Conservation (phyloP, 2,113 vertebrate species). For the Rhombomys opimus region DNA sequence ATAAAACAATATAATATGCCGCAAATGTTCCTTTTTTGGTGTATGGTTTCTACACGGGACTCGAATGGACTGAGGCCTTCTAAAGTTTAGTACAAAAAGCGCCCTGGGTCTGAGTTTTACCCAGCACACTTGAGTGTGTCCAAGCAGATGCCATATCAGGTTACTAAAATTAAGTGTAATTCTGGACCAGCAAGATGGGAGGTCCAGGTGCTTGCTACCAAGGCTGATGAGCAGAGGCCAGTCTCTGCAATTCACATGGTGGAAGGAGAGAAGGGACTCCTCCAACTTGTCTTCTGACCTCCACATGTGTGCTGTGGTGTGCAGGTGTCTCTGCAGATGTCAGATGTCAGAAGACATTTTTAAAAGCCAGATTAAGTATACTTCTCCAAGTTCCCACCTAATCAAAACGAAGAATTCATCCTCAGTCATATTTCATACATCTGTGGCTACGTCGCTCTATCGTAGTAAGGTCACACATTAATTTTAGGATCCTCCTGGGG, state of each 20-base stretch:
- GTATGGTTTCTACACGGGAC: not conserved
- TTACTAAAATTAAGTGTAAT: constrained; percentile 34
- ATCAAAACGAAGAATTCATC: not conserved
- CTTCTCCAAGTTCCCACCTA: not conserved
- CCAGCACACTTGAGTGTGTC: not conserved
- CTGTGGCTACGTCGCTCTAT: not conserved
- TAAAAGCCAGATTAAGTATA: not conserved
- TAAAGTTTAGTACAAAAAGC: not conserved
- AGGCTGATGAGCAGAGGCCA: not conserved
- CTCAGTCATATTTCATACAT: not conserved
- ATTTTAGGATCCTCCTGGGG: not conserved
- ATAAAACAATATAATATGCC: not conserved
- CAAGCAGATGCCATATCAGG: not conserved
- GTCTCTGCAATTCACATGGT: too few species aligned
- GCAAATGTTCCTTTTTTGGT: not conserved
- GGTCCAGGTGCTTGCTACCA: not conserved
- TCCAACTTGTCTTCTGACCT: not conserved
- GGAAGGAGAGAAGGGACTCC: not conserved
- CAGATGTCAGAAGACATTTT: not conserved
- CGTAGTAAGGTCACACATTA: not conserved
- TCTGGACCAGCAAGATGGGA: not conserved
- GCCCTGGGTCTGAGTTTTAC: not conserved
- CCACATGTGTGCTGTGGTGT: not conserved
- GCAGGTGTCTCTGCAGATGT: not conserved
- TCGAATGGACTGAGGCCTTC: not conserved